A percentile compares a stretch with the other conserved stretches of the same genome.
These are phyloP conservation scores for Agonum fuliginosum DNA, from an alignment of 2,888 invertebrate genomes.

Conservation along the genomic window DNA sequence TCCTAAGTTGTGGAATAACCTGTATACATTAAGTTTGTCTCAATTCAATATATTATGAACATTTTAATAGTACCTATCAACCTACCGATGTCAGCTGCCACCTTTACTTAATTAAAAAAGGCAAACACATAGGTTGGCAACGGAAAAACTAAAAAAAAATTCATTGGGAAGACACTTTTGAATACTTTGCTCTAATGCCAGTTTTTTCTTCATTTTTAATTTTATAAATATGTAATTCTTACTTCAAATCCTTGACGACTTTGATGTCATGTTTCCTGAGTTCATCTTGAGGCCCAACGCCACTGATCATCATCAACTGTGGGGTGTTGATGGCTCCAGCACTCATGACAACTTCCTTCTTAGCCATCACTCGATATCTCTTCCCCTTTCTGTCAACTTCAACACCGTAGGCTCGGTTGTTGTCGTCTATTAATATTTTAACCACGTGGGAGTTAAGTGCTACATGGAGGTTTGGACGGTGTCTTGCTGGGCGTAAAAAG, in stretches of 20 bases:
- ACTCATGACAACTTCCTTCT: conserved; percentile 89
- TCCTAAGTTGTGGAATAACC: too few relatives aligned
- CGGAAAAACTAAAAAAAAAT: too few relatives aligned
- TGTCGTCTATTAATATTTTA: conserved; percentile 82
- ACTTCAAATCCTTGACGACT: conserved; percentile 78
- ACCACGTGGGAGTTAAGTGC: conserved; percentile 88
- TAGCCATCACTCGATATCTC: conserved; percentile 81
- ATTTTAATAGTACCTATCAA: too few relatives aligned
- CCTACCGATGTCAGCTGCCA: too few relatives aligned
- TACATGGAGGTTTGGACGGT: conserved; percentile 86
- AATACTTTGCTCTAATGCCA: too few relatives aligned
- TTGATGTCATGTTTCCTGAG: conserved; percentile 82
- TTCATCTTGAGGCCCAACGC: conserved; percentile 85
- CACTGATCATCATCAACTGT: conserved; percentile 93
- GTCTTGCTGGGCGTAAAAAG: conserved; percentile 85
- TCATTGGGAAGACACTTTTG: too few relatives aligned
- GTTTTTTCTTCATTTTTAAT: too few relatives aligned
- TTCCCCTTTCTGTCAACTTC: conserved; percentile 86
- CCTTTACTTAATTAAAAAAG: too few relatives aligned
- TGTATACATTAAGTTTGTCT: too few relatives aligned
- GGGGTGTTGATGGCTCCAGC: conserved; percentile 95
- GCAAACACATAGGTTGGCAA: too few relatives aligned
- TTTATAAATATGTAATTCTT: too few relatives aligned
- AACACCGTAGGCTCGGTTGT: conserved; percentile 86
- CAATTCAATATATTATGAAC: too few relatives aligned